Evolutionary conservation across 35 echinoderm and acorn worm species (phyloP), one percentile per base, ranked within the genome.

Genomic region (Apostichopus parvimensis): DNA sequence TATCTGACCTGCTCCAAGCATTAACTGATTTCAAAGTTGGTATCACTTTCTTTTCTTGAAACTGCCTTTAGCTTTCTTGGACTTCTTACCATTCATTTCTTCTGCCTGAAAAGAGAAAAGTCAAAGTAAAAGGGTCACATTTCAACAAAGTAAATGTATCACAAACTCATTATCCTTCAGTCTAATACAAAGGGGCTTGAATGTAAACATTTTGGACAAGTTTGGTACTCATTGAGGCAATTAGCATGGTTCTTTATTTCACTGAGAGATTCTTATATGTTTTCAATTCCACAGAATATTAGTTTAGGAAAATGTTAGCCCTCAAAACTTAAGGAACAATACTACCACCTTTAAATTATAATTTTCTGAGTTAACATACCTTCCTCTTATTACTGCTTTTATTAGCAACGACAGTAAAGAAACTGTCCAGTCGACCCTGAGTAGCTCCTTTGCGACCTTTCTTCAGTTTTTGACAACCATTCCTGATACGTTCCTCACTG

Each of bases 401-500:
- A 56, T 70, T 81, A 7, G 87, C 25, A n/a, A 92, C 79, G 11
- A 95, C 92, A 13, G 83, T 94, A 76, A 98, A 98, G 87, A 98
- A 98, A 14, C 75, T 94, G 54, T 98, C 96, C 53, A 98, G 76
- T 72, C 96, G 95, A 6, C 96, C 96, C 28, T 98, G 96, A 11
- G 96, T 98, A 55, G 94, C 86, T 21, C 94, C 93, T 53, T 94
- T 89, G 9, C 93, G 58, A 45, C 92, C 96, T 70, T 98, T 98
- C 58, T 79, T 65, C 60, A 98, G 62, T 57, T 98, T 98, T 94
- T 98, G 94, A 58, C 73, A 61, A 56, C 94, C 96, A 94, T 98
- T 98, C 22, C 93, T 75, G 62, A 98, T 95, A 34, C 96, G 87
- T n/a, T 98, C 96, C 82, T 98, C 96, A 94, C 96, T 98, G 79